Conservation (phyloP, 1,140 invertebrate species). For the Philopotamus ludificatus region DNA sequence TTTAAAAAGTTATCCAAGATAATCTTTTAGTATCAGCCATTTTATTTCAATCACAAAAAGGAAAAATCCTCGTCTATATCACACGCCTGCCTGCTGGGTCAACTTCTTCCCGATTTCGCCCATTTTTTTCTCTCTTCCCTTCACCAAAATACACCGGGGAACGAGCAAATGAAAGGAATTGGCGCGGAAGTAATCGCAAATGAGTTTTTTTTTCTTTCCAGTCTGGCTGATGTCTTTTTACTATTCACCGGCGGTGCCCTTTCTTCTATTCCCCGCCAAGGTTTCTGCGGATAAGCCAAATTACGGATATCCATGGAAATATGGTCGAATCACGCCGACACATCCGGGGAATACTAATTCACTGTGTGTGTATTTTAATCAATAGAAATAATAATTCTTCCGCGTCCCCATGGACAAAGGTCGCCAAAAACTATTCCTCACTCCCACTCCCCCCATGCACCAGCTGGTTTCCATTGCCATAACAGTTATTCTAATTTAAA, state of each 20-base stretch:
- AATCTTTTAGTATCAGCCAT: background rate
- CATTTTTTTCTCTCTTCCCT: background rate
- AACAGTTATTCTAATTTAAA: slow-evolving; percentile 6
- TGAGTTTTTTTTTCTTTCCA: slow-evolving; percentile 19
- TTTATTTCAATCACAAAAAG: slow-evolving; percentile 6
- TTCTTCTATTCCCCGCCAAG: background rate
- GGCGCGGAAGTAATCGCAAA: slow-evolving; percentile 23
- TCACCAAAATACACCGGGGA: background rate
- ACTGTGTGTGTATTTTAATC: too few relatives aligned
- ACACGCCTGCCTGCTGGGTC: background rate
- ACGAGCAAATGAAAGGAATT: slow-evolving; percentile 19
- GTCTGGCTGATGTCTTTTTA: background rate
- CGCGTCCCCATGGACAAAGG: too few relatives aligned
- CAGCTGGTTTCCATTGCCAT: background rate
- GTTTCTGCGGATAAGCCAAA: background rate
- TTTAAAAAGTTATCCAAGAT: too few relatives aligned
- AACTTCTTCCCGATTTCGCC: background rate
- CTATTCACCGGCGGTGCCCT: background rate
- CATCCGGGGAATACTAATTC: too few relatives aligned
- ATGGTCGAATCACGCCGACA: too few relatives aligned
- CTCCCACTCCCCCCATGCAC: too few relatives aligned
- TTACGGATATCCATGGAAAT: too few relatives aligned
- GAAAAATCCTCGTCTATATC: background rate
- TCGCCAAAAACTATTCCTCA: too few relatives aligned
- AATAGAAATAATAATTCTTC: background rate